These are phyloP conservation scores for Crotophaga sulcirostris DNA, from an alignment of 2,113 vertebrate species.

Conservation along the genomic window DNA sequence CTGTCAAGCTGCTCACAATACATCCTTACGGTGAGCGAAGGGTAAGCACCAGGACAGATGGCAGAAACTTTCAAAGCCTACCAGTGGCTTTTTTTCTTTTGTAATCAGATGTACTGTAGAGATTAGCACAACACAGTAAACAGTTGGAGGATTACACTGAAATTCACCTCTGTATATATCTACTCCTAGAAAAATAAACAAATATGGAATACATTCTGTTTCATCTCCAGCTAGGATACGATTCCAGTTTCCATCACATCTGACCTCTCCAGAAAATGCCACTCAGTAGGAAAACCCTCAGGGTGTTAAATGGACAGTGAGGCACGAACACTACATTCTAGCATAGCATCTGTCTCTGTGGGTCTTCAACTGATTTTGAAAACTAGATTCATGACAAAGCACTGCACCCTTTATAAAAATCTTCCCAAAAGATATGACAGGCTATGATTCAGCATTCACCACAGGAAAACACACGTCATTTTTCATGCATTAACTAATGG, in stretches of 20 bases:
- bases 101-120: conserved; percentile 35
- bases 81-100: neutral
- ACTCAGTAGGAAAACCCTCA: neutral
- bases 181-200: neutral
- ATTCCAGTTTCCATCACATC: neutral
- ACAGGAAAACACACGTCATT: neutral
- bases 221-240: neutral
- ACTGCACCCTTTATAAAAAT: neutral
- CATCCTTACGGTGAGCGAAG: neutral
- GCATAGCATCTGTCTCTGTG: neutral
- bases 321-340: neutral
- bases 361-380: neutral
- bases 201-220: neutral
- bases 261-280: neutral
- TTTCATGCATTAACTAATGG: neutral
- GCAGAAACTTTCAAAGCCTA: conserved; percentile 41
- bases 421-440: neutral
- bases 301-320: neutral
- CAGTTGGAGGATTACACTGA: neutral
- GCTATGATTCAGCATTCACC: neutral
- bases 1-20: neutral
- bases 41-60: conserved; percentile 15
- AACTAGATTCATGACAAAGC: neutral
- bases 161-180: neutral
- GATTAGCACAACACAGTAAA: neutral